Percentiles rank a stretch among this genome's conserved stretches.
Conservation (phyloP, 2,888 invertebrate genomes). For the Lampropteryx suffumata region DNA sequence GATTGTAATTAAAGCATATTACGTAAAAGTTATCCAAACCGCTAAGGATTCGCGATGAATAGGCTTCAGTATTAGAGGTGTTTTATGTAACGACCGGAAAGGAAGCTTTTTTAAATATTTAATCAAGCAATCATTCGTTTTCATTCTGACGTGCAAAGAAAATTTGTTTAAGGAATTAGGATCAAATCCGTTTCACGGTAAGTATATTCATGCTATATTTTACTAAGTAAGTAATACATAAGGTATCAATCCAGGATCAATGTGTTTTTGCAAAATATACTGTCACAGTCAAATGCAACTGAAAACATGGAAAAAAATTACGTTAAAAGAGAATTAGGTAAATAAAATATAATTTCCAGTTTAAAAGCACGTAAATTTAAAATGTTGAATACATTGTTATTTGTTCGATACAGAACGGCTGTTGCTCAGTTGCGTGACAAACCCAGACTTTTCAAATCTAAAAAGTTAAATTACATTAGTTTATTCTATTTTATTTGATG, state of each 20-base stretch:
- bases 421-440: slow-evolving; percentile 21
- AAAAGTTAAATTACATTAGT: slow-evolving; percentile 23
- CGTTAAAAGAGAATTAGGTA: too few species aligned
- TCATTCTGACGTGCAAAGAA: too few species aligned
- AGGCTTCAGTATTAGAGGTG: neutral
- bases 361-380: neutral
- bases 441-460: slow-evolving; percentile 27
- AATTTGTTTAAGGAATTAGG: too few species aligned
- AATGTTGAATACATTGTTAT: slow-evolving; percentile 11
- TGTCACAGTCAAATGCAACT: too few species aligned
- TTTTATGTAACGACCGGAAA: slow-evolving; percentile 1
- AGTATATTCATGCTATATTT: too few species aligned
- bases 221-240: too few species aligned
- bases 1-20: slow-evolving; percentile 7
- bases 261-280: too few species aligned
- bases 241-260: too few species aligned
- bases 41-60: slow-evolving; percentile 5
- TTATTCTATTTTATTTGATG: slow-evolving; percentile 3
- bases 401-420: neutral
- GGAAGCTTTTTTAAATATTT: neutral
- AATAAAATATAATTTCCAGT: too few species aligned
- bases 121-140: too few species aligned
- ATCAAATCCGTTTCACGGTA: too few species aligned
- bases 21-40: slow-evolving; percentile 2
- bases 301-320: too few species aligned